Evolutionary conservation across 64 coral and sea anemone genomes (phyloP).

Genomic region (Hydrozoanthus tunicans): DNA sequence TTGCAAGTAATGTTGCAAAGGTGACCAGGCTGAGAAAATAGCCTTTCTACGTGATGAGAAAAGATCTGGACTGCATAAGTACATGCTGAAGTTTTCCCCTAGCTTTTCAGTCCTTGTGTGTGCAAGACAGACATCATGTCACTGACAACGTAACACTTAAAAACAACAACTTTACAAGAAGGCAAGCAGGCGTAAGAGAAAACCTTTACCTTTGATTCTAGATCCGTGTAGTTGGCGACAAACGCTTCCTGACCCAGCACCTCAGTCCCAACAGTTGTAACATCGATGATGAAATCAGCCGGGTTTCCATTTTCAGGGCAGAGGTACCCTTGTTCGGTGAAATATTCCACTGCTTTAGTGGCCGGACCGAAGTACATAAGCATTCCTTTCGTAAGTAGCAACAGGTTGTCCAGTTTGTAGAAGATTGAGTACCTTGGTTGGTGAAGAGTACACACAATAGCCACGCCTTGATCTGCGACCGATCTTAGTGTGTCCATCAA

Average conservation of each 20-base stretch:
- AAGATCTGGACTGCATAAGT: too few species aligned
- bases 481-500: constrained; percentile 35
- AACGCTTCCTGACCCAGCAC: background rate
- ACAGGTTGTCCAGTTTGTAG: constrained; percentile 42
- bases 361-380: constrained; percentile 50
- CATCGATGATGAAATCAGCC: constrained; percentile 42
- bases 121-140: too few species aligned
- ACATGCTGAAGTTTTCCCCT: too few species aligned
- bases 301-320: constrained; percentile 40
- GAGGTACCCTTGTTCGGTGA: background rate
- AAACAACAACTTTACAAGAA: too few species aligned
- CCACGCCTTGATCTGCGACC: constrained; percentile 40
- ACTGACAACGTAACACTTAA: too few species aligned
- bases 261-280: constrained; percentile 31
- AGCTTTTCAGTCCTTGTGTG: too few species aligned
- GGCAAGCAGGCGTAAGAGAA: background rate
- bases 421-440: constrained; percentile 54
- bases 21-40: too few species aligned
- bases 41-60: too few species aligned
- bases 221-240: constrained; percentile 8
- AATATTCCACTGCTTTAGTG: constrained; percentile 31
- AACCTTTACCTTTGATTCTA: constrained; percentile 14
- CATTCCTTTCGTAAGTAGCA: constrained; percentile 44
- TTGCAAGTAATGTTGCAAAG: too few species aligned
- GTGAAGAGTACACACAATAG: constrained; percentile 46